Base-by-base conservation (phyloP, 2,888 invertebrate species). In the Cosmopolites sordidus region DNA sequence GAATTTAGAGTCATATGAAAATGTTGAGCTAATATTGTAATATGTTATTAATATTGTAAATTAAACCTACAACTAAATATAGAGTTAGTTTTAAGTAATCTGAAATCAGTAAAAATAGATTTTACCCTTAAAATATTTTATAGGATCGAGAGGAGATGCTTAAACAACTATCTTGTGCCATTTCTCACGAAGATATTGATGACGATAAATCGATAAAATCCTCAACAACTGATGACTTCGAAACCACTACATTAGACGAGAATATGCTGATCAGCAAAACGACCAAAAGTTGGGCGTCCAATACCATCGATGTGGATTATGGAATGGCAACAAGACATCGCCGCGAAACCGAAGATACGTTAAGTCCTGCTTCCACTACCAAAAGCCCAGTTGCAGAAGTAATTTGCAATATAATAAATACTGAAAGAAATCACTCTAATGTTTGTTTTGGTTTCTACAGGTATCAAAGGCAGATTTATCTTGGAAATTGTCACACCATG, bases 91-190 rank as follows among this genome's bases (percentile, higher is more conserved):
- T n/a, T n/a, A n/a, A n/a, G n/a, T n/a, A n/a, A n/a, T n/a, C 14
- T 38, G 12, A n/a, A 38, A 38, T 38, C n/a, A n/a, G n/a, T n/a
- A n/a, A n/a, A n/a, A n/a, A n/a, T n/a, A n/a, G n/a, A n/a, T n/a
- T n/a, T n/a, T n/a, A n/a, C n/a, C n/a, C n/a, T n/a, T n/a, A n/a
- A n/a, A n/a, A 22, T 39, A 14, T 41, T 59, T 73, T 69, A 54
- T 73, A 83, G 83, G 80, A 83, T 74, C 79, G 79, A 1, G 82
- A 82, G 65, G 79, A 82, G 43, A 76, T 84, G 59, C 72, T 83
- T 37, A 76, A 74, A 62, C 79, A 82, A 58, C 71, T 84, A 16
- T 79, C 82, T 1, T 84, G 84, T 65, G 71, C 73, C 9, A 79
- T 80, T 48, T 46, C 63, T 1, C 57, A 70, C 43, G 67, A 68